Evolutionary conservation across 2,797 vertebrate genomes (phyloP).

Genomic region (Thalassophryne amazonica): DNA sequence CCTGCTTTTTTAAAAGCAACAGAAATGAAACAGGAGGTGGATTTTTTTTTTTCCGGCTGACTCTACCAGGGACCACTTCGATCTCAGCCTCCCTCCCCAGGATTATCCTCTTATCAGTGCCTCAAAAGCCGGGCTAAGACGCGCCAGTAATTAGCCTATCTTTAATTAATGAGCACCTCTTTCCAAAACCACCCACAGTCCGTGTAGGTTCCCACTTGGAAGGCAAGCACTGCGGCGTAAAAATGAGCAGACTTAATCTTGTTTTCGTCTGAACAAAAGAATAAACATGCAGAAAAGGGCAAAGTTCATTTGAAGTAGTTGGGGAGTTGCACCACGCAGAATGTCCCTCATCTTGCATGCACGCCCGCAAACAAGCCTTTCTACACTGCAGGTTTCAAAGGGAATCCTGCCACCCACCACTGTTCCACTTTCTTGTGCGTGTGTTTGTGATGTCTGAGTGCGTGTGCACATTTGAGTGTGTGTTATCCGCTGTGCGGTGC

Average conservation of each 20-base stretch:
- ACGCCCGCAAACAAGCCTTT: constrained; percentile 46
- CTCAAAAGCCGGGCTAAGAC: constrained; percentile 77
- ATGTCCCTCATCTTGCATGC: constrained; percentile 53
- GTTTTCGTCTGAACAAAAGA: constrained; percentile 65
- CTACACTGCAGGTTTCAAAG: constrained; percentile 72
- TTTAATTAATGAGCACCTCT: constrained; percentile 82
- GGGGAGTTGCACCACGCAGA: constrained; percentile 56
- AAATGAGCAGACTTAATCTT: constrained; percentile 68
- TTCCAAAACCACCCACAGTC: constrained; percentile 75
- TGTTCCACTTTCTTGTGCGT: constrained; percentile 72
- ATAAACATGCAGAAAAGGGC: constrained; percentile 62
- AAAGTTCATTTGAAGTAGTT: constrained; percentile 66
- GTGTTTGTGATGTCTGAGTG: constrained; percentile 36
- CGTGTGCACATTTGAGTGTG: constrained; percentile 36
- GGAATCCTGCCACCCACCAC: constrained; percentile 75
- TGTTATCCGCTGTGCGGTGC: constrained; percentile 27
- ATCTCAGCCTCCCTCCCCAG: constrained; percentile 77
- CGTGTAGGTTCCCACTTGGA: constrained; percentile 60
- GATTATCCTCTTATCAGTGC: constrained; percentile 82
- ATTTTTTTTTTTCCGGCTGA: constrained; percentile 60
- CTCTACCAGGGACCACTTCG: constrained; percentile 70
- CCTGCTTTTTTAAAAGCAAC: constrained; percentile 60
- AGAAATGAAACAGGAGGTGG: constrained; percentile 15
- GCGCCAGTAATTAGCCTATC: constrained; percentile 81
- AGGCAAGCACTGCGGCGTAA: constrained; percentile 52